Evolutionary conservation across 2,888 invertebrate species (phyloP).

Genomic region (Aspidiotus rigidus): DNA sequence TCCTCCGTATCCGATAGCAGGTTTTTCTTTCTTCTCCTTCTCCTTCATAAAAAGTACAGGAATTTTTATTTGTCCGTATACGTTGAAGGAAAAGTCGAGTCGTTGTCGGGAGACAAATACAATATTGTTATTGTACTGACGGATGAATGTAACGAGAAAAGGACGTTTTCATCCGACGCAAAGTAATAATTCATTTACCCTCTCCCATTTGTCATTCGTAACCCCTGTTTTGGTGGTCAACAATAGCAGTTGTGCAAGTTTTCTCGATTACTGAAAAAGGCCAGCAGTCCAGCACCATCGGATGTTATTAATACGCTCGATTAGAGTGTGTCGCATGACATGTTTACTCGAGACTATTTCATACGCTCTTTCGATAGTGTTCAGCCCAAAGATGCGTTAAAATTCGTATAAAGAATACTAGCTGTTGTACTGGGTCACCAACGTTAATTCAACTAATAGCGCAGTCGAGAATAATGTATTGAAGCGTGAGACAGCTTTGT

Average conservation of each 20-base stretch:
- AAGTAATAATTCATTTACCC: constrained; percentile 33
- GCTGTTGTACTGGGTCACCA: no score
- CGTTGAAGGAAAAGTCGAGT: neutral
- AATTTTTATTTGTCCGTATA: neutral
- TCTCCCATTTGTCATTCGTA: constrained; percentile 29
- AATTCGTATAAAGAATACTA: no score
- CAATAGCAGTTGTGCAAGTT: constrained; percentile 17
- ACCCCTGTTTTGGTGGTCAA: constrained; percentile 8
- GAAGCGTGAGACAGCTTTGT: no score
- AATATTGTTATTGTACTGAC: constrained; percentile 32
- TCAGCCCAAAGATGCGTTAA: no score
- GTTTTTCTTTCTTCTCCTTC: neutral
- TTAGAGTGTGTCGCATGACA: constrained; percentile 24
- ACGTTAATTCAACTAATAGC: no score
- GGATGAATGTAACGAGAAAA: constrained; percentile 32
- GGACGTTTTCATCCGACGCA: constrained; percentile 27
- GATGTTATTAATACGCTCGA: constrained; percentile 22
- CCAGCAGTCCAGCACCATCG: constrained; percentile 19
- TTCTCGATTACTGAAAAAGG: constrained; percentile 29
- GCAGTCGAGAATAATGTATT: no score
- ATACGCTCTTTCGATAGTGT: no score
- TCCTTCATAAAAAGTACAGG: neutral
- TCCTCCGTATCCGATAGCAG: neutral
- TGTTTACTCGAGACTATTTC: constrained; percentile 6
- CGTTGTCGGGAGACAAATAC: constrained; percentile 20